Percentiles rank a stretch among this genome's conserved stretches.
These are phyloP conservation scores for Hypercompe scribonia DNA, from an alignment of 2,888 invertebrate species.

Conservation along the genomic window DNA sequence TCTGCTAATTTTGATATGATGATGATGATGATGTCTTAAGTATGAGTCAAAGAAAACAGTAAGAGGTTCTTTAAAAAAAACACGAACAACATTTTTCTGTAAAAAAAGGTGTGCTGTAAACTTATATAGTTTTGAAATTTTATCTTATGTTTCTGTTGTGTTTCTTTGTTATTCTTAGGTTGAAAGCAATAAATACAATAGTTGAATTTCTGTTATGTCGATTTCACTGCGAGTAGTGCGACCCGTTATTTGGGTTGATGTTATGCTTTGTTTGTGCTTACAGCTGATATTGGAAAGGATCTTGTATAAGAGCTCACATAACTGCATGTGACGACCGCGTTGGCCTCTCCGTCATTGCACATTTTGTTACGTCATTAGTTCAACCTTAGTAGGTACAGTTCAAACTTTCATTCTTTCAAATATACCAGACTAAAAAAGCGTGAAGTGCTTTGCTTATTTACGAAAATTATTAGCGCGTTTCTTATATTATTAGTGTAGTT, in stretches of 20 bases:
- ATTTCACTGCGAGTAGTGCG: background rate
- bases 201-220: background rate
- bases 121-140: background rate
- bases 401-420: background rate
- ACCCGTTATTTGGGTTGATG: background rate
- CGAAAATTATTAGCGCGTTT: background rate
- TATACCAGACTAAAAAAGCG: background rate
- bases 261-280: slow-evolving; percentile 42
- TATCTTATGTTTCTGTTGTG: too few relatives aligned
- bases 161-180: too few relatives aligned
- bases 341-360: slow-evolving; percentile 28
- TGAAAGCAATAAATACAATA: background rate
- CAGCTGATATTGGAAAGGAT: slow-evolving; percentile 53
- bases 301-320: slow-evolving; percentile 60
- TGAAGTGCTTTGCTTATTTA: background rate
- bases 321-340: slow-evolving; percentile 41
- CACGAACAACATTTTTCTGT: background rate
- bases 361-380: slow-evolving; percentile 32
- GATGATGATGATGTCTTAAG: too few relatives aligned
- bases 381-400: background rate
- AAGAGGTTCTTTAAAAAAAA: background rate
- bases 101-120: background rate
- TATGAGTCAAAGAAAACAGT: background rate
- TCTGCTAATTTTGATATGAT: background rate
- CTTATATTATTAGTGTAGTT: too few relatives aligned